These are phyloP conservation scores for Sminthurides aquaticus DNA, from an alignment of 2,888 invertebrate species.

Conservation along the genomic window DNA sequence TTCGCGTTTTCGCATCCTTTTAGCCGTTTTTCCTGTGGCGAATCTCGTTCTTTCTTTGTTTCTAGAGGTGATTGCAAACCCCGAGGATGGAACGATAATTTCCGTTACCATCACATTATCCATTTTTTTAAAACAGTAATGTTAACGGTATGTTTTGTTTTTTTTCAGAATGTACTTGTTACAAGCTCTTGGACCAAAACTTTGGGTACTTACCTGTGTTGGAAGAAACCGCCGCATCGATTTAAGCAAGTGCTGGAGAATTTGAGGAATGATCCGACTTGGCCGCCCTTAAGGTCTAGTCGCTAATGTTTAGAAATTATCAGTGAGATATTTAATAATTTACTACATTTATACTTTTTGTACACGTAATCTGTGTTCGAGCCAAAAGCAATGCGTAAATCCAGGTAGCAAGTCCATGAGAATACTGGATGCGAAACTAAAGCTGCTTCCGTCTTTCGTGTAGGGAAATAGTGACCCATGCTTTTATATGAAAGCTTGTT, in stretches of 20 bases:
- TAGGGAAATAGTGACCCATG: too few relatives aligned
- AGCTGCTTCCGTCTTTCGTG: too few relatives aligned
- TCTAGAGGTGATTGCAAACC: conserved; percentile 57
- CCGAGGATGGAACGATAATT: too few relatives aligned
- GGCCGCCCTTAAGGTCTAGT: conserved; percentile 36
- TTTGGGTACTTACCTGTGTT: conserved; percentile 22
- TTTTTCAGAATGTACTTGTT: conserved; percentile 26
- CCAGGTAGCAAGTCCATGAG: too few relatives aligned
- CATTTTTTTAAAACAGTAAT: background rate
- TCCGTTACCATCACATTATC: too few relatives aligned
- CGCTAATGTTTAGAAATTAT: too few relatives aligned
- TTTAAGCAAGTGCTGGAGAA: conserved; percentile 33
- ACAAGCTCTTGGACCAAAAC: conserved; percentile 26
- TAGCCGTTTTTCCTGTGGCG: conserved; percentile 55
- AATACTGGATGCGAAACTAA: too few relatives aligned
- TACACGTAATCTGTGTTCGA: too few relatives aligned
- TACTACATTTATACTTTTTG: too few relatives aligned
- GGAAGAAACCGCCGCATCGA: conserved; percentile 25
- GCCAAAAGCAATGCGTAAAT: too few relatives aligned
- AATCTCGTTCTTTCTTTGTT: conserved; percentile 56
- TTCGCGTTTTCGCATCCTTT: conserved; percentile 53
- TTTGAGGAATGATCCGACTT: conserved; percentile 24
- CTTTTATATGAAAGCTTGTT: too few relatives aligned
- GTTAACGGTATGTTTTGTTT: background rate
- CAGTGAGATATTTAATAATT: too few relatives aligned